A percentile compares a stretch with the other conserved stretches of the same genome.
Evolutionary conservation across 2,113 vertebrate species (phyloP).

Genomic region (Toxotes chatareus): DNA sequence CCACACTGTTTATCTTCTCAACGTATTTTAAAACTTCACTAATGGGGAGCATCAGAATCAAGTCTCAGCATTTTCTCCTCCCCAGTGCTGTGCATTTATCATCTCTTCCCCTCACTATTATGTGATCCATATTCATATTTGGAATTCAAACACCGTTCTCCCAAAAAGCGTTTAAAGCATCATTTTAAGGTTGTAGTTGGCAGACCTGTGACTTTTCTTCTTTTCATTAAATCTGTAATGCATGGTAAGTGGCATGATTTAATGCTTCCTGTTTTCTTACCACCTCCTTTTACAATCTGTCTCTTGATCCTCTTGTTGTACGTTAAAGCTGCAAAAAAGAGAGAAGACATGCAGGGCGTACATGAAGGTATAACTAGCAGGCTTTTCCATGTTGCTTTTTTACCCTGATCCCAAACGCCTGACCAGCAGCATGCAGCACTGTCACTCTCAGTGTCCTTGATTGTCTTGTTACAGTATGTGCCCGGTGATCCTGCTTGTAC

Average conservation of each 20-base stretch:
- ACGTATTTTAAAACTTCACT: constrained; percentile 73
- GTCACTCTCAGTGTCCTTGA: constrained; percentile 60
- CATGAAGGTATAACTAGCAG: constrained; percentile 93
- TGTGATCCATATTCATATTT: constrained; percentile 68
- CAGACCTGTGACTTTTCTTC: constrained; percentile 48
- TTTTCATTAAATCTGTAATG: constrained; percentile 51
- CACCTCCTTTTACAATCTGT: constrained; percentile 73
- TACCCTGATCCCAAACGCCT: constrained; percentile 44
- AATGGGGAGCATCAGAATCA: constrained; percentile 69
- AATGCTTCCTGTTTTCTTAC: constrained; percentile 78
- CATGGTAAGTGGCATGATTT: constrained; percentile 71
- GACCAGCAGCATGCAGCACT: constrained; percentile 76
- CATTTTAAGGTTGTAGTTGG: constrained; percentile 52
- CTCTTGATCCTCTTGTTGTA: constrained; percentile 66
- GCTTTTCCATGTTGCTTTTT: constrained; percentile 74
- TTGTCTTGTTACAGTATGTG: constrained; percentile 63
- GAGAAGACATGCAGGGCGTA: constrained; percentile 99
- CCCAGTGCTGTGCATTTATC: constrained; percentile 35
- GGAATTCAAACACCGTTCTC: constrained; percentile 44
- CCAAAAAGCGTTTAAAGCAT: constrained; percentile 50
- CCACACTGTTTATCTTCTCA: constrained; percentile 70
- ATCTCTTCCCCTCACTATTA: constrained; percentile 45
- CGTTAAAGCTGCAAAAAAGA: constrained; percentile 98
- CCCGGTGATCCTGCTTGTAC: constrained; percentile 57
- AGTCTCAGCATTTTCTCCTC: constrained; percentile 50